phyloP scores from a whole-genome alignment of 2,888 invertebrate genomes.

The Congeria kusceri region DNA sequence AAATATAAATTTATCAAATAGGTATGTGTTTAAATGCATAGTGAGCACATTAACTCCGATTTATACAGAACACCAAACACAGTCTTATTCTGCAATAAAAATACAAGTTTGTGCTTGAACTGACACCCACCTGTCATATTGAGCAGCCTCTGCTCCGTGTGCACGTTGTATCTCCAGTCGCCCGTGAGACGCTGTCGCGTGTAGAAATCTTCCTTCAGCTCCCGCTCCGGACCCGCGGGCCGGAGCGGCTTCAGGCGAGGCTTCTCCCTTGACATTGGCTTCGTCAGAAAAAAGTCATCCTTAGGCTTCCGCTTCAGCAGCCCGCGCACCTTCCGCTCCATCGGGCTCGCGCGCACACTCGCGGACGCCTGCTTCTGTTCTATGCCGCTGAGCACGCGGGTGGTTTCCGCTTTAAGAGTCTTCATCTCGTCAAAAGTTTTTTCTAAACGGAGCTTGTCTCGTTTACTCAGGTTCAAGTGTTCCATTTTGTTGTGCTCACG shows the following conservation, averaged over 20 bases:
- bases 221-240: not conserved
- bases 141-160: not conserved
- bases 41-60: no score
- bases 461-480: slow-evolving; percentile 16
- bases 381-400: slow-evolving; percentile 5
- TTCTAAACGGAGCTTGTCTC: slow-evolving; percentile 19
- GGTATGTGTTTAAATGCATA: no score
- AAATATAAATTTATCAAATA: no score
- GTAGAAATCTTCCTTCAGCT: not conserved
- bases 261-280: slow-evolving; percentile 11
- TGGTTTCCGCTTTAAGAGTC: slow-evolving; percentile 20
- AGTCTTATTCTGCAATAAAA: no score
- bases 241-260: slow-evolving; percentile 15
- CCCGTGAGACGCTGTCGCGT: not conserved
- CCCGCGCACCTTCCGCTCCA: slow-evolving; percentile 10
- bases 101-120: no score
- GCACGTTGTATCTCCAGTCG: slow-evolving; percentile 8
- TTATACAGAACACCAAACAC: no score
- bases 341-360: not conserved
- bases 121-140: not conserved
- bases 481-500: slow-evolving; percentile 18
- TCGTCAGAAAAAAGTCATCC: slow-evolving; percentile 8
- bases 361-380: slow-evolving; percentile 1
- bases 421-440: slow-evolving; percentile 28
- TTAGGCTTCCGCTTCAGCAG: not conserved